Base-by-base conservation (phyloP, 1,140 invertebrate species). In the Proctacanthus coquilletti region DNA sequence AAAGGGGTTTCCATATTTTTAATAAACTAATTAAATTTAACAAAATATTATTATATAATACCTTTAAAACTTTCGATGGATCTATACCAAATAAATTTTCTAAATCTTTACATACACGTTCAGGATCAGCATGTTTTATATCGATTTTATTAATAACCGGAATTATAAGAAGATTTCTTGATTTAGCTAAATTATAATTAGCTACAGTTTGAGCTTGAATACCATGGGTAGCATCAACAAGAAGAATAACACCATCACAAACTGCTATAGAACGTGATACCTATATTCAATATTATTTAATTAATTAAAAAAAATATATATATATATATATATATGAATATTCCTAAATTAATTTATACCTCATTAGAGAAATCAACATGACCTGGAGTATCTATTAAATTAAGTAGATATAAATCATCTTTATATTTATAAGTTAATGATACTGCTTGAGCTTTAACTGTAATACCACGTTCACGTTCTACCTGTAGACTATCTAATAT, bases 311-410 rank as follows among this genome's bases (percentile, higher is more conserved):
- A 36, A 19, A 19, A 18, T 8, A 36, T 27, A 9, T 9, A 32
- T 32, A 32, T 17, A 32, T 17, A 6, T 32, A 32, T 5, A 13
- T 32, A 32, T 17, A n/a, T 6, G 23, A 25, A 11, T 29, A 29
- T 29, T 29, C 10, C 6, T 33, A 8, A 33, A 6, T 8, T 9
- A 11, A 17, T 9, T 33, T 33, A 18, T 49, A 97, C 94, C 72
- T 98, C 94, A 66, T 88, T 95, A 4, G 84, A 79, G 65, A 98
- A 98, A 62, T 98, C 95, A 9, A 97, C 93, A 72, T 98, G 95
- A 18, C 95, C 95, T 20, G 94, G 94, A 14, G 94, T 98, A 62
- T 98, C 95, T 45, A 98, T 96, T 3, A 98, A 69, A 65, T 98
- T 98, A 2, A 98, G 65, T n/a, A 97, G 62, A 66, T 93, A 94